Percentiles rank a stretch among this genome's conserved stretches.
Evolutionary conservation across 37 sponge, comb jelly and placozoan species (phyloP).

Genomic region (Halichondria panicea): DNA sequence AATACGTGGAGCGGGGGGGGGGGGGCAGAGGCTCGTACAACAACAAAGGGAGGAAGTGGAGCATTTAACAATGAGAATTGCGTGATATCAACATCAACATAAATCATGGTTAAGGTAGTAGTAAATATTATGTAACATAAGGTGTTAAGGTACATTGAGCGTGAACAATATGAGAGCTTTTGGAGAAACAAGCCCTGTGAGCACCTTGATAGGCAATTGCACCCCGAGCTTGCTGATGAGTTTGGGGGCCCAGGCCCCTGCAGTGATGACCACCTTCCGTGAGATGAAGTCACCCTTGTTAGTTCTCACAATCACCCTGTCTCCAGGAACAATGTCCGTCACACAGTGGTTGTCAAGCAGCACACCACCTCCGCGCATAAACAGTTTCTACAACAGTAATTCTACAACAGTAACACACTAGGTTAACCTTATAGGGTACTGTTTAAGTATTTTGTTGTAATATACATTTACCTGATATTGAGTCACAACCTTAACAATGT

Average conservation of each 20-base stretch:
- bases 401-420: background rate
- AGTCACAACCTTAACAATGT: slow-evolving; percentile 44
- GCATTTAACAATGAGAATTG: background rate
- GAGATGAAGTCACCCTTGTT: slow-evolving; percentile 46
- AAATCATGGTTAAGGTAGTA: too few species aligned
- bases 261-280: slow-evolving; percentile 66
- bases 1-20: too few species aligned
- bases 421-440: background rate
- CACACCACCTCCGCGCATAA: slow-evolving; percentile 59
- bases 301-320: slow-evolving; percentile 43
- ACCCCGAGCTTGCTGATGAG: slow-evolving; percentile 50
- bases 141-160: too few species aligned
- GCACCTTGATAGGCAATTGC: slow-evolving; percentile 60
- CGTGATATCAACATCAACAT: background rate
- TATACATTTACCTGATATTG: slow-evolving; percentile 56
- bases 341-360: slow-evolving; percentile 65
- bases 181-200: background rate
- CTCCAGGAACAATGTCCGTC: slow-evolving; percentile 57
- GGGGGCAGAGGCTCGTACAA: too few species aligned
- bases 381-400: slow-evolving; percentile 46
- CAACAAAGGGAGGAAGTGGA: too few species aligned
- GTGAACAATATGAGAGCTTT: background rate
- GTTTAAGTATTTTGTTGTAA: background rate
- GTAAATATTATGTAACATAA: too few species aligned
- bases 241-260: slow-evolving; percentile 75